These are phyloP conservation scores for Eilema sororculum DNA, from an alignment of 2,888 invertebrate species.

Conservation along the genomic window DNA sequence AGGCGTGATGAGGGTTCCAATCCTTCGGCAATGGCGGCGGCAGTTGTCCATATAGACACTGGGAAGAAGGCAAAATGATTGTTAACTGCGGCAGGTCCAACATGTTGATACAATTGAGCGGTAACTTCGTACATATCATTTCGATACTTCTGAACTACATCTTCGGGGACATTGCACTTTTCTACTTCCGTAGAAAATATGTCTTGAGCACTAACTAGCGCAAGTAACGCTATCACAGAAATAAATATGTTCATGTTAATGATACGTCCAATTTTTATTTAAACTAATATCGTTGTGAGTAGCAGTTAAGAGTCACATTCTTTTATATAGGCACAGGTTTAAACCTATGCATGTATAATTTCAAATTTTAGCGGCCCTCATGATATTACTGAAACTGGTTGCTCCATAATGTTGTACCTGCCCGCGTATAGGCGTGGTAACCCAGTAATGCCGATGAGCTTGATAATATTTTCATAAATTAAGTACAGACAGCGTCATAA, in stretches of 20 bases:
- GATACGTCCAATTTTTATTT: constrained; percentile 4
- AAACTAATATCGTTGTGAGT: background rate
- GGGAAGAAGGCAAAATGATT: constrained; percentile 16
- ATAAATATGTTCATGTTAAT: constrained; percentile 5
- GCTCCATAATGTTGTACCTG: background rate
- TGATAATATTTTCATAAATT: background rate
- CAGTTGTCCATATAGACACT: constrained; percentile 13
- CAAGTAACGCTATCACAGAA: constrained; percentile 8
- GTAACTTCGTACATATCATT: constrained; percentile 8
- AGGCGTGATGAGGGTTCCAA: background rate
- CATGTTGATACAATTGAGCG: constrained; percentile 3
- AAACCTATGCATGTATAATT: background rate
- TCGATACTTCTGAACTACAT: constrained; percentile 8
- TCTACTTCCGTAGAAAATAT: background rate
- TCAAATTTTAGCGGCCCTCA: background rate
- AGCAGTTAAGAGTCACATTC: background rate
- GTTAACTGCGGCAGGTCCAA: background rate
- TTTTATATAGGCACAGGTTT: constrained; percentile 5
- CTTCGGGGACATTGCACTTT: background rate
- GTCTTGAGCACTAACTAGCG: background rate
- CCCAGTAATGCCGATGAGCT: background rate
- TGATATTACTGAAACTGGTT: background rate
- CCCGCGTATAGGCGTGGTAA: background rate
- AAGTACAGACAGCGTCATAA: too few relatives aligned
- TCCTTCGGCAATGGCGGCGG: constrained; percentile 16